Conservation (phyloP, 1,140 invertebrate species). For the Cheumatopsyche charites region DNA sequence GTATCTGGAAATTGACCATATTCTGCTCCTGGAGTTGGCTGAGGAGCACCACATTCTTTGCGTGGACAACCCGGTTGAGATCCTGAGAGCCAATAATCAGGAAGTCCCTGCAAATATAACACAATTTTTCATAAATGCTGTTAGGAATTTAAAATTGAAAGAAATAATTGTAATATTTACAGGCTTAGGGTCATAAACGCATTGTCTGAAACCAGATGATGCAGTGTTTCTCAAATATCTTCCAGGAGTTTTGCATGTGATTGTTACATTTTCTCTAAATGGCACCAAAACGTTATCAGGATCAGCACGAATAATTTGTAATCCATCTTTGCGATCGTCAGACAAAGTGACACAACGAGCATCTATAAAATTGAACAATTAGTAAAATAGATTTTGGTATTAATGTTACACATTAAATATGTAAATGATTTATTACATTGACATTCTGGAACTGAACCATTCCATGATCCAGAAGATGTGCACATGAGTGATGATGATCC, state of each 20-base stretch:
- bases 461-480: constrained; percentile 90
- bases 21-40: constrained; percentile 88
- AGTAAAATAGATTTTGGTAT: constrained; percentile 11
- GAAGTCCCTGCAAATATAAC: constrained; percentile 68
- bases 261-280: constrained; percentile 88
- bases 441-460: constrained; percentile 90
- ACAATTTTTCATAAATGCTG: constrained; percentile 3
- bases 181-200: constrained; percentile 92
- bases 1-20: constrained; percentile 89
- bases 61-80: constrained; percentile 83
- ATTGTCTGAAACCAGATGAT: constrained; percentile 86
- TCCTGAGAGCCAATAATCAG: constrained; percentile 92
- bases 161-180: constrained; percentile 62
- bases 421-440: constrained; percentile 70
- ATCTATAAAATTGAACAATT: constrained; percentile 63
- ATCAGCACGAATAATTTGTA: constrained; percentile 75
- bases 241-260: constrained; percentile 79
- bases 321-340: constrained; percentile 87
- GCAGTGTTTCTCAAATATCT: constrained; percentile 79
- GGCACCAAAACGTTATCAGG: constrained; percentile 82
- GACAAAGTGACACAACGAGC: constrained; percentile 88
- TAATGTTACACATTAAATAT: constrained; percentile 9
- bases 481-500: constrained; percentile 85
- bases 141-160: no score
- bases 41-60: constrained; percentile 85